phyloP scores from a whole-genome alignment of 1,140 invertebrate species.

The Drosophila malerkotliana region DNA sequence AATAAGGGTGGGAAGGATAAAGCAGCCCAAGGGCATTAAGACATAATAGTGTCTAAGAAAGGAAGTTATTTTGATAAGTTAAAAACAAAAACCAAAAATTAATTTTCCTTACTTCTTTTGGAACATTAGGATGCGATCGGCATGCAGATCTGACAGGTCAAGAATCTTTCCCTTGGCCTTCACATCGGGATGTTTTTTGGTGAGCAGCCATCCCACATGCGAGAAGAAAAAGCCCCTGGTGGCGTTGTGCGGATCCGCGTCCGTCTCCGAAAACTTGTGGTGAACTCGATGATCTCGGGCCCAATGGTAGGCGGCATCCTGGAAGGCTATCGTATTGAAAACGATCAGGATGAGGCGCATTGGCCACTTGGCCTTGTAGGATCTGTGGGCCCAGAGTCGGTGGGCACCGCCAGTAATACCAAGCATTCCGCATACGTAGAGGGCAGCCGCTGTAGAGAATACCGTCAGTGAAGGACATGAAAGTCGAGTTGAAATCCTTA shows the following conservation, averaged over 20 bases:
- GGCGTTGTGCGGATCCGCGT: constrained; percentile 98
- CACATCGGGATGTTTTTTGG: constrained; percentile 95
- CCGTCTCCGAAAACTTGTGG: constrained; percentile 97
- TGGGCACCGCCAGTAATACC: constrained; percentile 97
- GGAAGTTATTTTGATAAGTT: neutral
- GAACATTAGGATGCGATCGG: constrained; percentile 93
- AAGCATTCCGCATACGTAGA: neutral
- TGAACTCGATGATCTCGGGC: constrained; percentile 97
- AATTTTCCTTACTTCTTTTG: constrained; percentile 91
- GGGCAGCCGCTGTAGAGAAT: neutral
- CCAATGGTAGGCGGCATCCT: constrained; percentile 98
- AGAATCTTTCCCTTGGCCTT: constrained; percentile 93
- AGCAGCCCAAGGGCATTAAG: constrained; percentile 92
- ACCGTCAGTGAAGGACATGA: neutral
- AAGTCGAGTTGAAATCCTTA: constrained; percentile 45
- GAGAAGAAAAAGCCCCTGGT: constrained; percentile 97
- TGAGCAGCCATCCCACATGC: constrained; percentile 97
- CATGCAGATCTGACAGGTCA: constrained; percentile 94
- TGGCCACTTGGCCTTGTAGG: constrained; percentile 97
- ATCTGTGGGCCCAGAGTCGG: constrained; percentile 96
- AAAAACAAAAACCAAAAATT: too few species aligned
- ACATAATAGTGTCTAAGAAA: constrained; percentile 90
- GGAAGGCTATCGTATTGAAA: constrained; percentile 94
- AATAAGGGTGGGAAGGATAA: constrained; percentile 93
- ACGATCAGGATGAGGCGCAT: constrained; percentile 90